These are phyloP conservation scores for Acleris literana DNA, from an alignment of 2,888 invertebrate genomes.

Conservation along the genomic window DNA sequence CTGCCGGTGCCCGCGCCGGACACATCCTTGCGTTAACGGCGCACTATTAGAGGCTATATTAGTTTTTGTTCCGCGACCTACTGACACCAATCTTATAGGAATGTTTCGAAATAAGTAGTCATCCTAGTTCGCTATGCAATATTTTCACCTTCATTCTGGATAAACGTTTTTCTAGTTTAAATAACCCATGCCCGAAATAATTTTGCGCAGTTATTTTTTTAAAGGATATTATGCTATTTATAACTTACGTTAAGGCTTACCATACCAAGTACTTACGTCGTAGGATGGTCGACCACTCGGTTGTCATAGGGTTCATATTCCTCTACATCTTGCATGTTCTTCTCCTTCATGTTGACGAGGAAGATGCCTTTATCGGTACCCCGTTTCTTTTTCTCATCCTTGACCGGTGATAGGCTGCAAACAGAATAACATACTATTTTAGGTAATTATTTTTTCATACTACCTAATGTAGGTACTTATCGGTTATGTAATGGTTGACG, in stretches of 20 bases:
- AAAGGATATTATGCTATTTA: too few species aligned
- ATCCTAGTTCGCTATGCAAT: too few species aligned
- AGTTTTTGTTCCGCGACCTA: constrained; percentile 19
- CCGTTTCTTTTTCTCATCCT: constrained; percentile 65
- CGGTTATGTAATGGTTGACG: too few species aligned
- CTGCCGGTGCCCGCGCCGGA: background rate
- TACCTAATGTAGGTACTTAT: background rate
- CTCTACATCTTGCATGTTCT: constrained; percentile 76
- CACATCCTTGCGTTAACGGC: constrained; percentile 29
- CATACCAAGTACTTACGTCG: constrained; percentile 85
- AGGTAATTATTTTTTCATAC: too few species aligned
- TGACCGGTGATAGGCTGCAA: constrained; percentile 71
- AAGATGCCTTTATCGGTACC: constrained; percentile 67
- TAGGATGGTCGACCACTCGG: constrained; percentile 87
- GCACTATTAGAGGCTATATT: constrained; percentile 8
- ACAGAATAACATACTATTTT: background rate
- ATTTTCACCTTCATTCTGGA: too few species aligned
- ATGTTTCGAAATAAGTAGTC: too few species aligned
- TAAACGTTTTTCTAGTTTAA: too few species aligned
- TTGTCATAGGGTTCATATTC: constrained; percentile 88
- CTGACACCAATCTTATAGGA: constrained; percentile 5
- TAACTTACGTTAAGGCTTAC: too few species aligned
- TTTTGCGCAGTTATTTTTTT: too few species aligned
- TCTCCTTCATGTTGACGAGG: constrained; percentile 78
- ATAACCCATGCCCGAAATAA: too few species aligned